Evolutionary conservation across 2,113 vertebrate genomes (phyloP).

Genomic region (Campylomormyrus tamandua): DNA sequence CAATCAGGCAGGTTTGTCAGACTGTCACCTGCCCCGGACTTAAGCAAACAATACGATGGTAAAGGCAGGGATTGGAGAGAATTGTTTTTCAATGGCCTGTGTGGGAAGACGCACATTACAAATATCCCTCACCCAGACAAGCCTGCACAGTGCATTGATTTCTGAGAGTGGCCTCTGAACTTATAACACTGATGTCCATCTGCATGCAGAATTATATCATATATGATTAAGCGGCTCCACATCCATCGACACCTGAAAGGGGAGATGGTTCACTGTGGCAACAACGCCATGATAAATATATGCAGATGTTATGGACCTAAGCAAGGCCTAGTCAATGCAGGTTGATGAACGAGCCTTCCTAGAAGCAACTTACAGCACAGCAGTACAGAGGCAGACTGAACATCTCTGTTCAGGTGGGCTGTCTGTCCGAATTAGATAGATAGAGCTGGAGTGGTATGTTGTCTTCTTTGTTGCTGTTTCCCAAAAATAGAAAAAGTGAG

Average conservation of each 20-base stretch:
- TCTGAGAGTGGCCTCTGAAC: neutral
- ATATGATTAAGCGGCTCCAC: neutral
- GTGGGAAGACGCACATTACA: neutral
- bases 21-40: slow-evolving; percentile 43
- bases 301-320: neutral
- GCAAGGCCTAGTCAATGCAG: neutral
- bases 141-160: neutral
- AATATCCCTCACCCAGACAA: neutral
- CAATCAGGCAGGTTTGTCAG: slow-evolving; percentile 27
- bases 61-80: neutral
- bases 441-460: neutral
- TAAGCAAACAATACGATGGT: slow-evolving; percentile 10
- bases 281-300: neutral
- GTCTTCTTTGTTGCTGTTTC: neutral
- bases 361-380: neutral
- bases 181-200: neutral
- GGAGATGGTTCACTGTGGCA: neutral
- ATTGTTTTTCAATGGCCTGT: neutral
- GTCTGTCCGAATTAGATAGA: neutral
- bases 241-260: neutral
- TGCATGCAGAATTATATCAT: neutral
- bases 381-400: neutral
- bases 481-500: neutral
- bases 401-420: neutral
- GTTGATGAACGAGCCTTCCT: neutral